Conservation (phyloP, 2,113 vertebrate species). For the Protobothrops mucrosquamatus region DNA sequence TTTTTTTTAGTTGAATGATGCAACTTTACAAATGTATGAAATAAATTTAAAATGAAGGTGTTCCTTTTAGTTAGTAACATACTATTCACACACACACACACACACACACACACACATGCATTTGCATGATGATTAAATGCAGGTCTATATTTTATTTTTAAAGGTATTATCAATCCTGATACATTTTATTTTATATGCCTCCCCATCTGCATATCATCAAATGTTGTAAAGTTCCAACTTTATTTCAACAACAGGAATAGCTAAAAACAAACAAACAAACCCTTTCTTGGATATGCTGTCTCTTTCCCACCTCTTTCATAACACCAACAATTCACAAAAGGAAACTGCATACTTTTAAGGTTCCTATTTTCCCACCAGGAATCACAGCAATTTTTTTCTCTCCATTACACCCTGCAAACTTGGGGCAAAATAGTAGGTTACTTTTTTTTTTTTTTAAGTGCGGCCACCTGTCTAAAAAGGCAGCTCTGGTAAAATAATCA, state of each 20-base stretch:
- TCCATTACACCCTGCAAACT: background rate
- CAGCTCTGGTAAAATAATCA: background rate
- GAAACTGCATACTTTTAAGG: background rate
- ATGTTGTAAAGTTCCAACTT: background rate
- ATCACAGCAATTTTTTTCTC: background rate
- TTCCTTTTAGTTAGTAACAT: background rate
- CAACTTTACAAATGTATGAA: background rate
- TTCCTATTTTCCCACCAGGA: background rate
- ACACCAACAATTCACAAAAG: background rate
- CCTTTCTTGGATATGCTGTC: too few species aligned
- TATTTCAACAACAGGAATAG: background rate
- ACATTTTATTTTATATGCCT: background rate
- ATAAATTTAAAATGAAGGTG: background rate
- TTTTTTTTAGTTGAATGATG: background rate
- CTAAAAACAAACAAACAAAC: background rate
- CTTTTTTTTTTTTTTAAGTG: background rate
- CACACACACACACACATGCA: background rate
- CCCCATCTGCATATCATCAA: background rate
- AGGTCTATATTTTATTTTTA: conserved; percentile 20
- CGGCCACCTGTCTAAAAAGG: background rate
- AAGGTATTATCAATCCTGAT: background rate
- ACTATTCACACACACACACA: background rate
- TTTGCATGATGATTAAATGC: background rate
- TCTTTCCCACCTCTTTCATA: background rate
- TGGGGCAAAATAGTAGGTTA: background rate